Base-by-base conservation (phyloP, 1,140 invertebrate genomes). In the Drosophila subpulchrella region DNA sequence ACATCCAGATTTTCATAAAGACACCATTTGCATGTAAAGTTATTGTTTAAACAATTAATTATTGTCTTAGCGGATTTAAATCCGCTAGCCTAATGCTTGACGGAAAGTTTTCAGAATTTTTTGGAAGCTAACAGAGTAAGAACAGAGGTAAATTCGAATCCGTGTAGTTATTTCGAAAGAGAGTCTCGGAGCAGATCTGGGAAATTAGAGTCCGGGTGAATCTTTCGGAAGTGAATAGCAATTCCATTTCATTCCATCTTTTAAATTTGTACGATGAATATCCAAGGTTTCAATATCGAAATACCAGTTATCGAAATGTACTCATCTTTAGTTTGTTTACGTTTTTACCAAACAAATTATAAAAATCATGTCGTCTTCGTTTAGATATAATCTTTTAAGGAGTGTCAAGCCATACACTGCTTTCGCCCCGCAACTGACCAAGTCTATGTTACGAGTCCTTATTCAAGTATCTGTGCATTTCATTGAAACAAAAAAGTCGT, bases 391-490 rank as follows among this genome's bases (percentile, higher is more conserved):
- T 50, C 54, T 91, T 15, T 20, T 91, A 1, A 80, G 82, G 34
- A 86, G 58, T 32, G 70, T 90, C 0, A 73, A 75, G n/a, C 79
- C 81, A 1, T 91, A 91, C 24, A 51, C 56, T 24, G 42, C 61
- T 8, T 91, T 67, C 24, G 51, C 79, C n/a, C 75, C 90, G 11
- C 90, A 91, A 50, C 36, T 91, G 7, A 78, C 57, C 0, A 92
- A 92, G 60, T 86, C 91, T 2, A 71, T 88, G 32, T 56, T 92
- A 3, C 76, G 91, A 0, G 91, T 92, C 7, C 68, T 92, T 8
- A 92, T 92, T 12, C 91, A 92, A 81, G 91, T 92, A 3, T 92
- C 89, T 6, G 91, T 92, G 8, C 91, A 92, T 41, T 92, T 90
- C 11, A 89, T 92, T 27, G 91, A 92, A 59, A 88, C 80, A 44